Evolutionary conservation across 2,113 vertebrate species (phyloP).

Genomic region (Redunca redunca): DNA sequence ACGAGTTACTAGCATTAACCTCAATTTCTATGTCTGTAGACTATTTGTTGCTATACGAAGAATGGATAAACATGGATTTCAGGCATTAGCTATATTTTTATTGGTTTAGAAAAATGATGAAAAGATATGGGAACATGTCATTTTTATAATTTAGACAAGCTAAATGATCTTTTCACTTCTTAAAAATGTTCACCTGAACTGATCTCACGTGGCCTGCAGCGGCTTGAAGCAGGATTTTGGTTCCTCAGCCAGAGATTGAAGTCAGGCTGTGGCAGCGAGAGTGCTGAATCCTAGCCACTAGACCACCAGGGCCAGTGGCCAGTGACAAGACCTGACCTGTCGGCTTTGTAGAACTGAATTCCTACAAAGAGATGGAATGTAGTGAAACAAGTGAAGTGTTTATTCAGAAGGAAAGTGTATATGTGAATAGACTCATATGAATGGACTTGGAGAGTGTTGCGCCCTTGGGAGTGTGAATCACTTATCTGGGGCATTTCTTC

Average conservation of each 20-base stretch:
- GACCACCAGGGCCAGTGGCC: background rate
- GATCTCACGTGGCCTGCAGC: background rate
- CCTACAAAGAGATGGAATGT: background rate
- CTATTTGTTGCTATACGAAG: background rate
- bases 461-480: background rate
- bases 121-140: background rate
- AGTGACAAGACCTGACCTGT: background rate
- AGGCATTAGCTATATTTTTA: background rate
- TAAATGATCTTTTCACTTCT: background rate
- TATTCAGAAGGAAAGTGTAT: background rate
- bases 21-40: background rate
- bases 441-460: background rate
- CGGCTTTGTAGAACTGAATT: background rate
- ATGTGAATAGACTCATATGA: background rate
- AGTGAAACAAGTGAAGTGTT: background rate
- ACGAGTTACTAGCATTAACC: background rate
- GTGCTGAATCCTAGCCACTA: background rate
- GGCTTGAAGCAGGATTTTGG: background rate
- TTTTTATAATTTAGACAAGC: background rate
- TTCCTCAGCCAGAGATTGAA: background rate
- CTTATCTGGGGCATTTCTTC: background rate
- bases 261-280: background rate
- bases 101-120: background rate
- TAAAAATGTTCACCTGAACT: background rate
- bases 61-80: background rate